Evolutionary conservation across 2,888 invertebrate genomes (phyloP).

Genomic region (Ypsolopha sequella): DNA sequence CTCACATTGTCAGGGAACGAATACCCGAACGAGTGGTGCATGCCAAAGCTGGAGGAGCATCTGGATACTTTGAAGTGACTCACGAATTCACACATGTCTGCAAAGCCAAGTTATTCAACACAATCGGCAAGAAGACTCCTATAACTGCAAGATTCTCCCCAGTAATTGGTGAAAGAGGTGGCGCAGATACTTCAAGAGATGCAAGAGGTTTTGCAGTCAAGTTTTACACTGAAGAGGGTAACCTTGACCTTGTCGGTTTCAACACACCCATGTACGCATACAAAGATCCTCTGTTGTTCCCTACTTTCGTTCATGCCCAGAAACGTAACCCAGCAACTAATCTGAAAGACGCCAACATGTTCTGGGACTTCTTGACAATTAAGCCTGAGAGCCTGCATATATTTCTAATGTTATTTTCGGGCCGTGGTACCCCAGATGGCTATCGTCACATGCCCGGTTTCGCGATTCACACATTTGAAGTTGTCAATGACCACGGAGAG

Average conservation of each 20-base stretch:
- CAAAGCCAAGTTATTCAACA: constrained; percentile 80
- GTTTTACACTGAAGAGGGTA: constrained; percentile 90
- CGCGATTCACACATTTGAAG: constrained; percentile 89
- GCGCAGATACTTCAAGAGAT: constrained; percentile 87
- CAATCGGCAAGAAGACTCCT: constrained; percentile 81
- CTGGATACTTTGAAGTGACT: constrained; percentile 87
- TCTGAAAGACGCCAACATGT: constrained; percentile 87
- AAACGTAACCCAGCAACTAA: constrained; percentile 91
- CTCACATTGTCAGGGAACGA: constrained; percentile 86
- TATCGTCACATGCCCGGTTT: constrained; percentile 93
- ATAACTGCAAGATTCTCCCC: constrained; percentile 84
- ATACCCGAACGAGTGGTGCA: constrained; percentile 94
- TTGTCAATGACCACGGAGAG: constrained; percentile 79
- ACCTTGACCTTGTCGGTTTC: constrained; percentile 91
- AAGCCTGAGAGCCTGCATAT: constrained; percentile 90
- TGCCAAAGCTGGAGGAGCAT: constrained; percentile 93
- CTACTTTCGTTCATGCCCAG: constrained; percentile 92
- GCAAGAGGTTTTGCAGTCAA: constrained; percentile 91
- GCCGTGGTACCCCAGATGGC: constrained; percentile 91
- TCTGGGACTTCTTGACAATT: constrained; percentile 91
- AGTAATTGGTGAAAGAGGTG: constrained; percentile 86
- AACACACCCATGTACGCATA: constrained; percentile 92
- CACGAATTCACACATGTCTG: constrained; percentile 82
- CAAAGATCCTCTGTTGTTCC: constrained; percentile 87
- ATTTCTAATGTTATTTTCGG: constrained; percentile 82